A percentile compares a stretch with the other conserved stretches of the same genome.
These are phyloP conservation scores for Halocynthia aurantium DNA, from an alignment of 23 tunicate genomes.

Conservation along the genomic window DNA sequence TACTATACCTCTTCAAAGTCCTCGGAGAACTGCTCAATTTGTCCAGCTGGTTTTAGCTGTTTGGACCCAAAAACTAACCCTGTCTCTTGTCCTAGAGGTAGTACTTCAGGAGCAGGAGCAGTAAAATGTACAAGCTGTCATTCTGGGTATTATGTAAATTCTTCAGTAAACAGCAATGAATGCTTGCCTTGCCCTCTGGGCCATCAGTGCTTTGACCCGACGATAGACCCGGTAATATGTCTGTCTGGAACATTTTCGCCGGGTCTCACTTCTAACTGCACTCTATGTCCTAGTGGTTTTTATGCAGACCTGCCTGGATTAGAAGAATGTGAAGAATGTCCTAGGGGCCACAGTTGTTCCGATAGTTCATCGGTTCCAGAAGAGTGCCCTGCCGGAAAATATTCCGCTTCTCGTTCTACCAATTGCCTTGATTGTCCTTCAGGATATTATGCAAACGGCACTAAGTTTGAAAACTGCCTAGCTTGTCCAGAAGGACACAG, in stretches of 20 bases:
- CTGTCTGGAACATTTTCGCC: too few relatives aligned
- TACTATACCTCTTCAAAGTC: not conserved
- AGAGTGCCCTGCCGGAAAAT: not conserved
- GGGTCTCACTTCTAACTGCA: too few relatives aligned
- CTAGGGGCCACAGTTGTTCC: not conserved
- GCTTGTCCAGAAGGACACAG: slow-evolving; percentile 50
- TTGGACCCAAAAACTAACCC: slow-evolving; percentile 20
- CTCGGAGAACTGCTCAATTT: slow-evolving; percentile 13
- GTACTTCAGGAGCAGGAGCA: slow-evolving; percentile 6
- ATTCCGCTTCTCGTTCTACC: not conserved
- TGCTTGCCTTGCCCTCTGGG: too few relatives aligned
- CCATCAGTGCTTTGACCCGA: too few relatives aligned
- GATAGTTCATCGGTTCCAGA: not conserved
- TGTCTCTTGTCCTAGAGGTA: slow-evolving; percentile 38
- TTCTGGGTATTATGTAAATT: slow-evolving; percentile 38
- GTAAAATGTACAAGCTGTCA: slow-evolving; percentile 27
- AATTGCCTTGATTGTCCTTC: slow-evolving; percentile 23
- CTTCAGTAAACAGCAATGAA: too few relatives aligned
- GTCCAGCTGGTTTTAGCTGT: slow-evolving; percentile 38
- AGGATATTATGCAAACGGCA: slow-evolving; percentile 32
- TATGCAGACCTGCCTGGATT: slow-evolving; percentile 28
- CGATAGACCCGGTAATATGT: too few relatives aligned
- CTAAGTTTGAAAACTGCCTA: slow-evolving; percentile 15
- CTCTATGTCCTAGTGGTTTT: slow-evolving; percentile 29
- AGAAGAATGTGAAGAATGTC: slow-evolving; percentile 13